Evolutionary conservation across 1,140 invertebrate species (phyloP), one percentile per base, ranked within the genome.

Genomic region (Gonatopus flavifemur): DNA sequence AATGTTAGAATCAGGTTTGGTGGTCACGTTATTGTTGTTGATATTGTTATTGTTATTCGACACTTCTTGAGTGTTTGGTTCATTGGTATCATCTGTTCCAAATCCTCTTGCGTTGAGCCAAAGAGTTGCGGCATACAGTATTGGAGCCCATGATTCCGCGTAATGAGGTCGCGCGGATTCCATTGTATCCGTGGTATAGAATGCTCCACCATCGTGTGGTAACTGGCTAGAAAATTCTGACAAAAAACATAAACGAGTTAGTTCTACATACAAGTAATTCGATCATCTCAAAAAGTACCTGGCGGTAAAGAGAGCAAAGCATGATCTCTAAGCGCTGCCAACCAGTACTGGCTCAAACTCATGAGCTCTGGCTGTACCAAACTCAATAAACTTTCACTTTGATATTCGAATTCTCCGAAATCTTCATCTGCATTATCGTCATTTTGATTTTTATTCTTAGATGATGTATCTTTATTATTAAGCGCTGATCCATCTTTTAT

Each of bases 121-220:
- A 2, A 98, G 81, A 0, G 94, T 88, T 3, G 92, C 88, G 12
- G 96, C 97, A 70, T 97, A 89, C 15, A 99, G 82, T 57, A 98
- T 89, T 3, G 95, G 89, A 1, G 96, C 92, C 96, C 97, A 99
- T 3, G 91, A 88, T 56, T 87, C 85, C 31, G 85, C 83, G 76
- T 98, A 99, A 76, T 97, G 94, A 18, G 86, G 86, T 49, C 93
- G 84, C 5, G 94, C 93, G 13, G 87, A 88, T 61, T 98, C 95
- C 66, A 96, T 93, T 1, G 94, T 96, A 67, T 98, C 96, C 31
- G 90, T 90, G 2, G 93, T 96, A 72, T 98, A 99, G 76, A 99
- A 99, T 3, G 96, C 91, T 12, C 96, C 96, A 33, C 96, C 91
- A 66, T 97, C 94, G 63, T 93, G 88, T 0, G 95, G 96, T 39